Evolutionary conservation across 2,113 vertebrate species (phyloP), one percentile per base, ranked within the genome.

Genomic region (Aegithalos caudatus): DNA sequence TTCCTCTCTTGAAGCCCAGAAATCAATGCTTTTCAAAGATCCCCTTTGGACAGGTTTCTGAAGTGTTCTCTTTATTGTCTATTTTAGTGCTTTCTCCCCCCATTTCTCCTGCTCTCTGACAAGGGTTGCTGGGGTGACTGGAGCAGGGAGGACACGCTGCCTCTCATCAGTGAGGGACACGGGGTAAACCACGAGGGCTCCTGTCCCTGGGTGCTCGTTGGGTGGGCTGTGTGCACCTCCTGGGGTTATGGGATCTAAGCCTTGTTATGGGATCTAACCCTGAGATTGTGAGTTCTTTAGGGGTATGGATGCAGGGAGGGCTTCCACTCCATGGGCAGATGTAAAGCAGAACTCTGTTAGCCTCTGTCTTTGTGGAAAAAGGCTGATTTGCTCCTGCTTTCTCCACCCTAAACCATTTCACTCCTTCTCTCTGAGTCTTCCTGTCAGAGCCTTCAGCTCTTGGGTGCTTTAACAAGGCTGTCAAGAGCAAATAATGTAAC

Each of bases 1-100:
- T 96, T 90, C n/a, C 25, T 90, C 86, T 87, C 87, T 42, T 27
- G 76, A 91, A 94, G 47, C n/a, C 25, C 60, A 78, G 51, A 96
- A 96, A 94, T 96, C 90, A 90, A 90, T 96, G 90, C 67, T 90
- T 90, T 86, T 88, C 73, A 93, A 91, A 91, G 81, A 88, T 94
- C 87, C 81, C 93, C 9, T 1, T 54, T 48, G 81, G 88, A 80
- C 23, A 80, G 38, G 38, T 90, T 88, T 92, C 85, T 81, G 79
- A 94, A 91, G 57, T 11, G 73, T 50, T 92, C 83, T 82, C 53
- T 94, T 97, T 76, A 76, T 90, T 88, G 81, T 88, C 78, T 84
- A 14, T 60, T 92, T 94, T 66, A 50, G 66, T 67, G 82, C 29
- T 65, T 54, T 82, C 22, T 2, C 21, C 21, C 45, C 23, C 47